These are phyloP conservation scores for Apeira syringaria DNA, from an alignment of 2,888 invertebrate genomes.

Conservation along the genomic window DNA sequence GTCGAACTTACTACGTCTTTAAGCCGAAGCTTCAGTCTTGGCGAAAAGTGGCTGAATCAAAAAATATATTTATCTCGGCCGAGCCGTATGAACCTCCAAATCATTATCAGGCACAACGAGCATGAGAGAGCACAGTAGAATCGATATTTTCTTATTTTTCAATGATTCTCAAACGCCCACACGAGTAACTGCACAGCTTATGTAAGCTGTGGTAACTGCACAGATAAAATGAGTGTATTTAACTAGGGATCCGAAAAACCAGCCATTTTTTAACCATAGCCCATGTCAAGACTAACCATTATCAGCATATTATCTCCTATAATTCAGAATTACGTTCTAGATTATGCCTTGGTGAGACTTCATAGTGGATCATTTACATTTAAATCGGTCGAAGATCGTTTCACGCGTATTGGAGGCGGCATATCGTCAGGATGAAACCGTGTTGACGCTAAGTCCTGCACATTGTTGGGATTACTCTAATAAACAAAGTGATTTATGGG, in stretches of 20 bases:
- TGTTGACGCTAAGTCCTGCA: constrained; percentile 4
- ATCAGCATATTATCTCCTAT: constrained; percentile 54
- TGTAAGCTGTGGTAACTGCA: too few species aligned
- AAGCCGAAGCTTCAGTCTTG: too few species aligned
- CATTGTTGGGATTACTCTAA: constrained; percentile 21
- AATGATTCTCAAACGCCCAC: constrained; percentile 36
- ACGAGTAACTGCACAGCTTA: constrained; percentile 35
- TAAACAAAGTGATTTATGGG: constrained; percentile 29
- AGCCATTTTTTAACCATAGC: constrained; percentile 36
- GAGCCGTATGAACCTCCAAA: too few species aligned
- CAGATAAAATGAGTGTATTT: constrained; percentile 51
- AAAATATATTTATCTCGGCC: too few species aligned
- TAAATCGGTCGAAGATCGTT: constrained; percentile 53
- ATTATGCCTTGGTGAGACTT: constrained; percentile 60
- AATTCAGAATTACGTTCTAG: constrained; percentile 60
- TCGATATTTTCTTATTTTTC: too few species aligned
- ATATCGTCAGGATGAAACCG: constrained; percentile 19
- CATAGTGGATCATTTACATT: constrained; percentile 62
- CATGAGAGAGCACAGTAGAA: too few species aligned
- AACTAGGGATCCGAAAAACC: constrained; percentile 40
- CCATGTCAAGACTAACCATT: constrained; percentile 50
- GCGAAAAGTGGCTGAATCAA: too few species aligned
- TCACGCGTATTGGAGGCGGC: constrained; percentile 31
- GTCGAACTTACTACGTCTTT: too few species aligned
- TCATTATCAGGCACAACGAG: too few species aligned